Conservation (phyloP, 2,888 invertebrate species). For the Drosophila subquinaria region DNA sequence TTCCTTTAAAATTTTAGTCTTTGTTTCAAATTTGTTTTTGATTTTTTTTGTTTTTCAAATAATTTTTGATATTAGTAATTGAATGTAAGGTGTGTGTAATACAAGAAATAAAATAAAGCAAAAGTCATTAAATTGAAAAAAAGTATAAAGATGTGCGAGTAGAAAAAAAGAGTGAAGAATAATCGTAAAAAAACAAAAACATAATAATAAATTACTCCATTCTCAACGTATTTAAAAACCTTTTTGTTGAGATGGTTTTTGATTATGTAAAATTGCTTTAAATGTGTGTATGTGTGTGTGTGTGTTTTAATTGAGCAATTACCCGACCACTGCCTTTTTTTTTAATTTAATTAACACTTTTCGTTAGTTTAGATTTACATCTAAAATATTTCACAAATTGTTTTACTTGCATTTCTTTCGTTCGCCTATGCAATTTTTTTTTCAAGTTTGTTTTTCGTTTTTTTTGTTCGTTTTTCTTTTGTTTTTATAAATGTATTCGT, state of each 20-base stretch:
- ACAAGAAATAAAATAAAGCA: slow-evolving; percentile 37
- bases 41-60: slow-evolving; percentile 18
- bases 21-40: slow-evolving; percentile 54
- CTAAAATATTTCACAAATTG: slow-evolving; percentile 47
- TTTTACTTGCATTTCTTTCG: slow-evolving; percentile 55
- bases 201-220: slow-evolving; percentile 56
- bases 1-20: slow-evolving; percentile 69
- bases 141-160: slow-evolving; percentile 21
- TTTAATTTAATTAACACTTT: slow-evolving; percentile 39
- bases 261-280: slow-evolving; percentile 65
- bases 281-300: slow-evolving; percentile 43
- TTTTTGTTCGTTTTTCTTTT: slow-evolving; percentile 57
- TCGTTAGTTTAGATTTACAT: slow-evolving; percentile 58
- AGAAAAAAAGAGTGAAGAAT: slow-evolving; percentile 12
- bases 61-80: slow-evolving; percentile 39
- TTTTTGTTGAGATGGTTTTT: slow-evolving; percentile 36
- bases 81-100: slow-evolving; percentile 36
- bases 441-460: slow-evolving; percentile 48
- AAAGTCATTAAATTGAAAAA: slow-evolving; percentile 22
- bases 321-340: slow-evolving; percentile 26
- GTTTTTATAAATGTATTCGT: slow-evolving; percentile 47
- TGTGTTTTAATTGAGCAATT: slow-evolving; percentile 64
- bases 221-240: slow-evolving; percentile 29
- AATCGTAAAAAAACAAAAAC: slow-evolving; percentile 40
- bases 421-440: slow-evolving; percentile 49